Base-by-base conservation (phyloP, 2,113 vertebrate species). In the Penelope pileata region DNA sequence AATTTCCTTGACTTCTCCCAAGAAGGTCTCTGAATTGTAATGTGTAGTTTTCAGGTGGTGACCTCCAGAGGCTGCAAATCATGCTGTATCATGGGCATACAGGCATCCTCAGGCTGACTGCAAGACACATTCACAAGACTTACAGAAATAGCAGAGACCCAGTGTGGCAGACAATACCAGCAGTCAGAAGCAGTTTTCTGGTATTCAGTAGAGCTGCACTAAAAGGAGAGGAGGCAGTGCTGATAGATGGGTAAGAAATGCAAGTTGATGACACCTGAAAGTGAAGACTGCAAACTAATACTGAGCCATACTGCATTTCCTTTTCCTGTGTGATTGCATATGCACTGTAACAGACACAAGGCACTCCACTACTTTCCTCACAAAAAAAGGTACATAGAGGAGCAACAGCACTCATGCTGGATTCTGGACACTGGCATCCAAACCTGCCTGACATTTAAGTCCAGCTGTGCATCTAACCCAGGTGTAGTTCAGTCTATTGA, bases 251-350 rank as follows among this genome's bases (percentile, higher is more conserved):
- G 36, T 26, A 29, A 47, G 38, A 66, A 90, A 50, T 27, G 45
- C 23, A 60, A 21, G 42, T 8, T 32, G 21, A 26, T 45, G 32
- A 29, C 45, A 22, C n/a, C 24, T 10, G 40, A 27, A 72, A 75
- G 22, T 40, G 51, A 64, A 60, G 43, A 24, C 12, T 18, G 47
- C 32, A 60, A 53, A 40, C 7, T 50, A 63, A 16, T 19, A 8
- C 3, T 32, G 48, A 60, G 6, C 4, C 40, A 5, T 7, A 9
- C 16, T 14, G 1, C 1, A 0, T 64, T 38, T 18, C 7, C 9
- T 59, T 69, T 63, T 78, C 26, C 34, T 29, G 7, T 6, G 11
- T 21, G 2, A 0, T 17, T 67, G 21, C 24, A 11, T 10, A 6
- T 30, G 21, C 30, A 19, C 5, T 1, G 0, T 17, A 22, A 34